Conservation (phyloP, 92 coral and sea anemone species). For the Phenganax stokvisi region DNA sequence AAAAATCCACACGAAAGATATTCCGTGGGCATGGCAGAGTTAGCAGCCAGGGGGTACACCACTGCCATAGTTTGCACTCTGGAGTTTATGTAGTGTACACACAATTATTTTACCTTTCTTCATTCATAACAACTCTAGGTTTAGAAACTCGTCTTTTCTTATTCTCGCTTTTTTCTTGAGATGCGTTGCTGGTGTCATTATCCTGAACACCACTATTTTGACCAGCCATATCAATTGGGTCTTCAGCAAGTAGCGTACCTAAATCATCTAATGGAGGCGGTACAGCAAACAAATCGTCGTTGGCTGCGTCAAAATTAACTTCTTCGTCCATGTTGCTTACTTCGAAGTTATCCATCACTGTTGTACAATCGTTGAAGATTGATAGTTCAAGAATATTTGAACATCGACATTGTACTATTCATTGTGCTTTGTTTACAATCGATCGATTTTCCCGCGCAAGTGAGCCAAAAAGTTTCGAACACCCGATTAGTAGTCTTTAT, state of each 20-base stretch:
- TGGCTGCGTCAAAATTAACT: conserved; percentile 50
- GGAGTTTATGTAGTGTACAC: not conserved
- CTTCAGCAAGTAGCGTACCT: conserved; percentile 48
- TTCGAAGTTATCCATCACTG: conserved; percentile 42
- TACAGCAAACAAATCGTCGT: conserved; percentile 73
- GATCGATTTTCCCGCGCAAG: conserved; percentile 33
- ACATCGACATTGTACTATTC: not conserved
- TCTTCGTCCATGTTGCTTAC: conserved; percentile 34
- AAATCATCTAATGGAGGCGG: conserved; percentile 84
- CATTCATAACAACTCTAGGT: conserved; percentile 75
- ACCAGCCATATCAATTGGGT: conserved; percentile 26
- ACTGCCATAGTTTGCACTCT: not conserved
- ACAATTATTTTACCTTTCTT: conserved; percentile 50
- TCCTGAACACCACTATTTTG: conserved; percentile 44
- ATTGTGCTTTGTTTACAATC: conserved; percentile 10
- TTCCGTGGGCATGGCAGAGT: too few relatives aligned
- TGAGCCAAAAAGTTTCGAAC: not conserved
- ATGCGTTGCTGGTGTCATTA: conserved; percentile 23
- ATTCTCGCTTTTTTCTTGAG: conserved; percentile 39
- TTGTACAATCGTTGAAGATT: not conserved
- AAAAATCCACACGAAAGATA: too few relatives aligned
- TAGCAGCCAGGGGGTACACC: too few relatives aligned
- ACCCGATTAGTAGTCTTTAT: not conserved
- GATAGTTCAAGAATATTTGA: not conserved
- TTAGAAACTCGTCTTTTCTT: conserved; percentile 55